Conservation (phyloP, 2,797 vertebrate genomes). For the Phoxinus dragarum region DNA sequence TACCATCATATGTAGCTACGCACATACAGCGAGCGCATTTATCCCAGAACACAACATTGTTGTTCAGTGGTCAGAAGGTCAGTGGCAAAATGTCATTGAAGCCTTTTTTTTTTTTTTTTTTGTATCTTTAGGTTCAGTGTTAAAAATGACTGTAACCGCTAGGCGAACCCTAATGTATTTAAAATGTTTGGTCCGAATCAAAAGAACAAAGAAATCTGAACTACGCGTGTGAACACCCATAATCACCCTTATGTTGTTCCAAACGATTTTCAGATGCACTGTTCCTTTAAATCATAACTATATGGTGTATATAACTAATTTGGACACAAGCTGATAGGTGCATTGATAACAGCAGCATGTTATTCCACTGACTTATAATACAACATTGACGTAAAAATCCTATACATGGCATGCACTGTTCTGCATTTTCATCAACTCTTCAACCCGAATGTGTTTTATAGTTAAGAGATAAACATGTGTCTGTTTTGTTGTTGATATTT, state of each 20-base stretch:
- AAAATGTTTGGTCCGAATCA: too few species aligned
- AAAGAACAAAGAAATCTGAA: too few species aligned
- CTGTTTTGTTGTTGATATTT: neutral
- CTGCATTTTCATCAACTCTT: conserved; percentile 14
- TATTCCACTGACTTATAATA: neutral
- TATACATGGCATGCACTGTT: neutral
- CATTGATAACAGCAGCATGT: neutral
- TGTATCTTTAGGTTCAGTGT: too few species aligned
- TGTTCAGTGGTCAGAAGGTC: too few species aligned
- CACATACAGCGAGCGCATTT: too few species aligned
- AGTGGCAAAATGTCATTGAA: too few species aligned
- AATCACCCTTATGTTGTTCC: neutral
- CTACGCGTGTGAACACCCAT: too few species aligned
- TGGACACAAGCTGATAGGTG: neutral
- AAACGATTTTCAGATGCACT: neutral
- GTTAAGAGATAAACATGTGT: neutral
- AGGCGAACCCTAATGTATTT: too few species aligned
- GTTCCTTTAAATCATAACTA: neutral
- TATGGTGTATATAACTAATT: neutral
- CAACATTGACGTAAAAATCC: neutral
- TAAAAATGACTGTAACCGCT: too few species aligned
- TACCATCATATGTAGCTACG: too few species aligned
- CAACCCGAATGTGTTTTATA: neutral
- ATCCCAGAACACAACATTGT: too few species aligned
- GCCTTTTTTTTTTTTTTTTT: too few species aligned